Conservation (phyloP, 2,113 vertebrate species). For the Azemiops feae region DNA sequence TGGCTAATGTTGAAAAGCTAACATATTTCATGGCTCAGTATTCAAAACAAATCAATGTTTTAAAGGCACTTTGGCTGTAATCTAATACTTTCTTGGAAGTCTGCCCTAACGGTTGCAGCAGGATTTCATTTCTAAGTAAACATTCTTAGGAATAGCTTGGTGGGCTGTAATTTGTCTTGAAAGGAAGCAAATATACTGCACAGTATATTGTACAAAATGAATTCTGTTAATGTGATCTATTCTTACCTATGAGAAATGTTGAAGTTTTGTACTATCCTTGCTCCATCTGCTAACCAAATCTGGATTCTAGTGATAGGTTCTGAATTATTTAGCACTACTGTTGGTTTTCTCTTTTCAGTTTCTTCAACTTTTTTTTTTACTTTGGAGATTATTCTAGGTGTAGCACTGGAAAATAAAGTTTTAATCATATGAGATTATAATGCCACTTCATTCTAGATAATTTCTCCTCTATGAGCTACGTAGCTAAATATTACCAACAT, state of each 20-base stretch:
- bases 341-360: slow-evolving; percentile 72
- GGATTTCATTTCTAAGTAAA: background rate
- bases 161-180: background rate
- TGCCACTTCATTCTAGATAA: background rate
- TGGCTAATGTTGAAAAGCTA: background rate
- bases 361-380: slow-evolving; percentile 76
- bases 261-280: slow-evolving; percentile 90
- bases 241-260: slow-evolving; percentile 89
- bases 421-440: background rate
- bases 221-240: background rate
- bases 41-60: background rate
- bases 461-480: background rate
- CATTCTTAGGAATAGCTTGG: background rate
- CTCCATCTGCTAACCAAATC: slow-evolving; percentile 95
- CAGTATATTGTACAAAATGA: background rate
- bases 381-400: slow-evolving; percentile 86
- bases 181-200: background rate
- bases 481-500: background rate
- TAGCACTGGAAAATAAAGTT: slow-evolving; percentile 75
- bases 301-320: slow-evolving; percentile 88
- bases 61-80: background rate
- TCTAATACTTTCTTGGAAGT: background rate
- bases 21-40: background rate
- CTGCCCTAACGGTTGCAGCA: background rate
- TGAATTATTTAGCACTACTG: slow-evolving; percentile 81